These are phyloP conservation scores for Champsocephalus gunnari DNA, from an alignment of 2,797 vertebrate genomes.

Conservation along the genomic window DNA sequence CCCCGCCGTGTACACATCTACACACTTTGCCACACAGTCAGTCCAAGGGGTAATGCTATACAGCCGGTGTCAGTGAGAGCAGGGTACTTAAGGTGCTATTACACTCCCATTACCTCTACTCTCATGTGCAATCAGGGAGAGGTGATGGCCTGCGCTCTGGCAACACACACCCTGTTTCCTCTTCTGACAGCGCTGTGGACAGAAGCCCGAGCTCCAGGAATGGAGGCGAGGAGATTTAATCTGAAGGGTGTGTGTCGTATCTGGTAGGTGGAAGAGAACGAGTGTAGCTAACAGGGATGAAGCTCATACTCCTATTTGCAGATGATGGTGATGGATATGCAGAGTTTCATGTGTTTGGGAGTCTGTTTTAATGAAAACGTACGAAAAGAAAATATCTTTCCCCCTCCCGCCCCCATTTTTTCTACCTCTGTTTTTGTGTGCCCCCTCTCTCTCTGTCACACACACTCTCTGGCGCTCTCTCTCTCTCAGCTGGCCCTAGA, in stretches of 20 bases:
- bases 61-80: constrained; percentile 79
- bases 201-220: constrained; percentile 58
- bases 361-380: constrained; percentile 73
- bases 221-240: constrained; percentile 69
- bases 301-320: constrained; percentile 46
- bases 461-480: constrained; percentile 28
- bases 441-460: constrained; percentile 25
- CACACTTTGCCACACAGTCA: constrained; percentile 55
- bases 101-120: constrained; percentile 83
- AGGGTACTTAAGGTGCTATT: constrained; percentile 84
- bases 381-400: constrained; percentile 69
- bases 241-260: constrained; percentile 60
- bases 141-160: constrained; percentile 81
- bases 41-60: constrained; percentile 78
- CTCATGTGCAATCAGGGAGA: constrained; percentile 82
- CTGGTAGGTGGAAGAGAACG: constrained; percentile 33
- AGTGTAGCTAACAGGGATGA: constrained; percentile 43
- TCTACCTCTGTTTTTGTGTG: constrained; percentile 60
- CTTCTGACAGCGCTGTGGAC: constrained; percentile 73
- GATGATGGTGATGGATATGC: constrained; percentile 70
- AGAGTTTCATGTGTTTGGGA: constrained; percentile 69
- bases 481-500: constrained; percentile 81
- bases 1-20: constrained; percentile 20
- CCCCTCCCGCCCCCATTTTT: constrained; percentile 45
- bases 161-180: constrained; percentile 74